Evolutionary conservation across 2,797 vertebrate genomes (phyloP).

Genomic region (Diceros bicornis): DNA sequence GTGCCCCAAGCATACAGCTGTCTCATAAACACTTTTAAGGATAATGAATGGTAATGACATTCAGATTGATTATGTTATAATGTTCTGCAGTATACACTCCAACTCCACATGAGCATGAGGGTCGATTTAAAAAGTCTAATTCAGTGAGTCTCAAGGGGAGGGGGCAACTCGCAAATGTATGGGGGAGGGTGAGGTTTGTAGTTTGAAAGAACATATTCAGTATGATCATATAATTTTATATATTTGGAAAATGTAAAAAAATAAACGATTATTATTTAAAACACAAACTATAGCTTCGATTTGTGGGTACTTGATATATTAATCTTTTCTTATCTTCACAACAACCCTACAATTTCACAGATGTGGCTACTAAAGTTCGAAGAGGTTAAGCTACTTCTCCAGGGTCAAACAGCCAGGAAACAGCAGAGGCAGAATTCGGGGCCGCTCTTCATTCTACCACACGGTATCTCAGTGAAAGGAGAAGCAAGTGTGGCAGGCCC

Average conservation of each 20-base stretch:
- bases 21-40: constrained; percentile 38
- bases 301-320: background rate
- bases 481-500: background rate
- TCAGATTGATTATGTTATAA: background rate
- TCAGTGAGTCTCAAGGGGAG: background rate
- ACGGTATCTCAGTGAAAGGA: background rate
- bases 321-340: background rate
- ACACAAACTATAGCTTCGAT: background rate
- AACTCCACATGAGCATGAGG: background rate
- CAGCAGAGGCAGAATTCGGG: background rate
- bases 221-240: background rate
- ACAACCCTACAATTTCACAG: background rate
- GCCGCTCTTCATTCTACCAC: background rate
- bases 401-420: background rate
- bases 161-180: background rate
- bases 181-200: background rate
- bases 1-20: background rate
- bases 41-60: constrained; percentile 17
- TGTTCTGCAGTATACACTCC: background rate
- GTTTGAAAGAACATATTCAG: background rate
- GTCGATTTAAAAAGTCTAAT: background rate
- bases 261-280: constrained; percentile 20
- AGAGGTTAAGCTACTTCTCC: background rate
- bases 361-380: background rate
- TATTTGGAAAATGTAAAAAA: constrained; percentile 13